Evolutionary conservation across 1,140 invertebrate genomes (phyloP), one percentile per base, ranked within the genome.

Genomic region (Lordiphosa collinella): DNA sequence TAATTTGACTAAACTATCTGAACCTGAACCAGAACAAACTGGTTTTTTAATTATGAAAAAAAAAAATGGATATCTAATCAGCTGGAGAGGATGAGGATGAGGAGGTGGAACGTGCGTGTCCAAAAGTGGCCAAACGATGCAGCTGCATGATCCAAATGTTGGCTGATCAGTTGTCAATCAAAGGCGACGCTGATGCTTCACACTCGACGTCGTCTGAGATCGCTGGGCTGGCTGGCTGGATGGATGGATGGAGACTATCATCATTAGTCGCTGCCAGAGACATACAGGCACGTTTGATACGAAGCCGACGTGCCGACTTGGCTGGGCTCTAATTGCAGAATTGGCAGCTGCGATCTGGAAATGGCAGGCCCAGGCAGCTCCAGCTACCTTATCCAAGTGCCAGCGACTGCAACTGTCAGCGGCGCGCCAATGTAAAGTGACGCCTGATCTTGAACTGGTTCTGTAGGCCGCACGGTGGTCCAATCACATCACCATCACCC

Each of bases 371-470:
- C 16, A 31, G 13, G 12, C 7, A 11, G 22, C 31, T 50, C 40
- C 47, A 44, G 36, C 67, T 44, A 71, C 49, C 68, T 57, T 58
- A 59, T 58, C 55, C 72, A 29, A 29, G 25, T 29, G 25, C 25
- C 25, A 29, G 25, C 25, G 25, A 29, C 25, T 29, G 25, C 25
- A 62, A 64, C 68, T 73, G 74, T 78, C 74, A 79, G 59, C 72
- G 62, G 65, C 52, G 61, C 46, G 44, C 49, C 55, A 66, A 66
- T 66, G 57, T 67, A 55, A 71, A 76, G 72, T 75, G 72, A 76
- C 72, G 73, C 72, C 68, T 73, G 78, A 84, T 84, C 78, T 84
- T 85, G 79, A 84, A 84, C 78, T 84, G 78, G 78, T 85, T 84
- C 36, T 68, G 22, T 34, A 29, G 35, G 43, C 38, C 16, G 41